Conservation (phyloP, 2,888 invertebrate species). For the Augochlorella aurata region DNA sequence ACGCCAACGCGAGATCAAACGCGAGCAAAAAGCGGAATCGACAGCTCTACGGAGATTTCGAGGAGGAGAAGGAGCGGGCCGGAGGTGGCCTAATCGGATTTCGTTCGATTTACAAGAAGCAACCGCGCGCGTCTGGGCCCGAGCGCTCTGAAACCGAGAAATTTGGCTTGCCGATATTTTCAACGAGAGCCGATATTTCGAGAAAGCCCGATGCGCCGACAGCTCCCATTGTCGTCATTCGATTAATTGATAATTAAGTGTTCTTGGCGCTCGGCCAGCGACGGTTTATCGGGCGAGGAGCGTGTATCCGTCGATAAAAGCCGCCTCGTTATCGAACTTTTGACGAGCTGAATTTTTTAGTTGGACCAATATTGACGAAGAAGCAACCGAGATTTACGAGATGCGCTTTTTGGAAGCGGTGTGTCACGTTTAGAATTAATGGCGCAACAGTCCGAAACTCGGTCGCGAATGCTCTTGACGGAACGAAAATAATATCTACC, state of each 20-base stretch:
- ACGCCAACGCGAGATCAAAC: slow-evolving; percentile 31
- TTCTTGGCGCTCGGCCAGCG: slow-evolving; percentile 31
- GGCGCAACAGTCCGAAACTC: too few relatives aligned
- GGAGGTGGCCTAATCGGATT: slow-evolving; percentile 53
- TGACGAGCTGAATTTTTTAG: not conserved
- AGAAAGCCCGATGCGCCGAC: not conserved
- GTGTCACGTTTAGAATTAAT: not conserved
- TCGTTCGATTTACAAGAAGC: slow-evolving; percentile 51
- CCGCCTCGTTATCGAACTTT: slow-evolving; percentile 4
- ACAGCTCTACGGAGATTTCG: slow-evolving; percentile 30
- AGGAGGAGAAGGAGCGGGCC: slow-evolving; percentile 26
- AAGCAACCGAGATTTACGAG: not conserved
- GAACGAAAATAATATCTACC: not conserved
- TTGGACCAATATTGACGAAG: not conserved
- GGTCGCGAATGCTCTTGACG: not conserved
- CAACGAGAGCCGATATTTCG: slow-evolving; percentile 8
- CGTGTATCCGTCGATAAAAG: not conserved
- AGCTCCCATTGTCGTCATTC: slow-evolving; percentile 16
- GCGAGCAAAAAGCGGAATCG: slow-evolving; percentile 34
- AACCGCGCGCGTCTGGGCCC: slow-evolving; percentile 30
- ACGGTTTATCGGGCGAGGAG: slow-evolving; percentile 17
- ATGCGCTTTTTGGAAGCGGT: not conserved
- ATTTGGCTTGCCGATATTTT: slow-evolving; percentile 69
- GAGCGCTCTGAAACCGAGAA: slow-evolving; percentile 67
- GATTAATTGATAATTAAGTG: slow-evolving; percentile 60